Percentiles rank a stretch among this genome's conserved stretches.
These are phyloP conservation scores for Mus spretus DNA, from an alignment of 2,797 vertebrate species.

Conservation along the genomic window DNA sequence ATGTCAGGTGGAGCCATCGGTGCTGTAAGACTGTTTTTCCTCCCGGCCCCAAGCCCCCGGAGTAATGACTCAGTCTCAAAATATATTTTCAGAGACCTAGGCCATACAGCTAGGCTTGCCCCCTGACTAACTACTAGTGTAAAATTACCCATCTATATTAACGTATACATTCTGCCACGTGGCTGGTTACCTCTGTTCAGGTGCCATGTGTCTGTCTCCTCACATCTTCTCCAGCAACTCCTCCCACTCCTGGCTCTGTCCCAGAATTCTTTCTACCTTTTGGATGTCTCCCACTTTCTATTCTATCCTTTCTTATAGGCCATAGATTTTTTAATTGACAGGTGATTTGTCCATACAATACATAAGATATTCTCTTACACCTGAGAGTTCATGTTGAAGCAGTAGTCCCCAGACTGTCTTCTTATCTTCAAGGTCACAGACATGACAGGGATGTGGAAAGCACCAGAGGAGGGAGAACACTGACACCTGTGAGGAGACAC, in stretches of 20 bases:
- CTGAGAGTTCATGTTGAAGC: not conserved
- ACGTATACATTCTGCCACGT: not conserved
- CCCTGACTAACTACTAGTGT: not conserved
- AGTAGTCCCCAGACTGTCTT: not conserved
- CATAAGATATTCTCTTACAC: not conserved
- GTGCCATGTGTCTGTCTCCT: not conserved
- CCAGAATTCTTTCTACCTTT: not conserved
- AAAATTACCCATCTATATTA: not conserved
- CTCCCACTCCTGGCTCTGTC: not conserved
- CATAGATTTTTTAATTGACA: not conserved
- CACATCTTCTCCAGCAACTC: not conserved
- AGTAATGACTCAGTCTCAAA: not conserved
- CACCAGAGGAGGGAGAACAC: not conserved
- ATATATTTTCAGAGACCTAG: not conserved
- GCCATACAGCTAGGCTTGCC: not conserved
- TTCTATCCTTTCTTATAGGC: not conserved
- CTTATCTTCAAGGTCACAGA: not conserved
- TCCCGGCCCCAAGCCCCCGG: not conserved
- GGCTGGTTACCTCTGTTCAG: not conserved
- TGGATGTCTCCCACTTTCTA: not conserved
- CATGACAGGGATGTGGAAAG: not conserved
- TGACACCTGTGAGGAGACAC: not conserved
- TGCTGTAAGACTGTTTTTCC: not conserved
- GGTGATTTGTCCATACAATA: not conserved
- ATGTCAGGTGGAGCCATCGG: rapidly evolving